A percentile compares a stretch with the other conserved stretches of the same genome.
Evolutionary conservation across 2,888 invertebrate genomes (phyloP).

Genomic region (Taphrorychus bicolor): DNA sequence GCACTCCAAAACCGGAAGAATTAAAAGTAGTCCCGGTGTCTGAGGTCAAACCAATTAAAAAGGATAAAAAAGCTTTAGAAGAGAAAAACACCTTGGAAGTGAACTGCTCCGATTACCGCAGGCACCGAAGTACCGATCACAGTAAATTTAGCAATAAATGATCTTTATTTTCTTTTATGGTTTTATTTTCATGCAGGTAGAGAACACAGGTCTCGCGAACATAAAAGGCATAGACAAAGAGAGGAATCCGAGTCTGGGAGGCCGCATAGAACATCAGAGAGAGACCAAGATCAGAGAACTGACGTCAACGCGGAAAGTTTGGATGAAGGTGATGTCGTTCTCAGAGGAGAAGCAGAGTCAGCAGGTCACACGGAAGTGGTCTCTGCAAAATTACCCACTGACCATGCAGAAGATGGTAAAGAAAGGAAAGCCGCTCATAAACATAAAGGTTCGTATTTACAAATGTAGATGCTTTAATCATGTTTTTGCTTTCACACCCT

Average conservation of each 20-base stretch:
- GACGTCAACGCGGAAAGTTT: neutral
- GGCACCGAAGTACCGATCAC: slow-evolving; percentile 47
- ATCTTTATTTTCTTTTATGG: neutral
- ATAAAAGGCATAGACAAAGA: slow-evolving; percentile 36
- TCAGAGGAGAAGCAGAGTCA: neutral
- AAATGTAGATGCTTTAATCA: neutral
- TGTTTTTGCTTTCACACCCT: too few species aligned
- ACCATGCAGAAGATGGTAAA: slow-evolving; percentile 6
- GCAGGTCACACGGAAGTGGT: neutral
- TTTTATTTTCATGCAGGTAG: slow-evolving; percentile 2
- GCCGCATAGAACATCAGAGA: slow-evolving; percentile 8
- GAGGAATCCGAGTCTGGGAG: slow-evolving; percentile 37
- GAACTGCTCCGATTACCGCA: slow-evolving; percentile 46
- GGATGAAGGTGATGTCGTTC: neutral
- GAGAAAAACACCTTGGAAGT: slow-evolving; percentile 54
- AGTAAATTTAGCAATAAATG: slow-evolving; percentile 14
- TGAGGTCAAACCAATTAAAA: slow-evolving; percentile 55
- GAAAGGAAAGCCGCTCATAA: slow-evolving; percentile 14
- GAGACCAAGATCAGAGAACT: slow-evolving; percentile 17
- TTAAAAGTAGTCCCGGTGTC: slow-evolving; percentile 47
- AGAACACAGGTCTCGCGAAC: slow-evolving; percentile 32
- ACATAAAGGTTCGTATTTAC: slow-evolving; percentile 19
- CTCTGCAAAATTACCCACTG: neutral
- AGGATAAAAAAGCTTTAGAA: slow-evolving; percentile 49
- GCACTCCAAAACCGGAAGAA: slow-evolving; percentile 50